Base-by-base conservation (phyloP, 2,888 invertebrate species). In the Drosophila multiciliata region DNA sequence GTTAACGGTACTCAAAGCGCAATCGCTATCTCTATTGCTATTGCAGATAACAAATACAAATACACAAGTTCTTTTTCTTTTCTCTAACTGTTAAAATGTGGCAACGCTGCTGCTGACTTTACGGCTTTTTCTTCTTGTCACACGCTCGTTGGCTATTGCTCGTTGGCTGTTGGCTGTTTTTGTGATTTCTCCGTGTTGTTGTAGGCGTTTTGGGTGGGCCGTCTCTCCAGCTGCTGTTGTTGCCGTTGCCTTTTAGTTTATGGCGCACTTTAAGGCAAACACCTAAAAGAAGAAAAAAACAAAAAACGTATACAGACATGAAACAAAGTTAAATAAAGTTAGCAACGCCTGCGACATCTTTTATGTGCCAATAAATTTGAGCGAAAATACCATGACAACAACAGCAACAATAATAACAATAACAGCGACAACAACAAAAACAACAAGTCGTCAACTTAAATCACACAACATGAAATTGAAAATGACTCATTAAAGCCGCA, bases 341-440 rank as follows among this genome's bases (percentile, higher is more conserved):
- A 78, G 86, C 86, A 87, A 89, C 90, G 90, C 88, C 90, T 87
- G 86, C 80, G 83, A 87, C 86, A 86, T 72, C 75, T 85, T 88
- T 87, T 87, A 89, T 89, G 86, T 81, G 77, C 83, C 67, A 81
- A 87, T 87, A 87, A 87, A 87, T 87, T 89, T 78, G 52, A 81
- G 69, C 75, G 65, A 73, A 75, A 89, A 83, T 84, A 87, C 76
- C 77, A 66, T 49, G 32, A 66, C 59, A 49, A 55, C 38, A 62
- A 63, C 82, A 73, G 60, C 38, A 62, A 58, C 66, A 67, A 57
- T 45, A 63, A 66, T 54, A 66, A 74, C 75, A 66, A 75, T 75
- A 73, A 63, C 50, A 33, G 57, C 58, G 42, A 52, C 38, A 62
- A 58, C 65, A 66, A 55, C 49, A 62, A 58, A 53, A 68, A 71